phyloP scores from a whole-genome alignment of 2,113 vertebrate genomes.

The Symphodus melops region DNA sequence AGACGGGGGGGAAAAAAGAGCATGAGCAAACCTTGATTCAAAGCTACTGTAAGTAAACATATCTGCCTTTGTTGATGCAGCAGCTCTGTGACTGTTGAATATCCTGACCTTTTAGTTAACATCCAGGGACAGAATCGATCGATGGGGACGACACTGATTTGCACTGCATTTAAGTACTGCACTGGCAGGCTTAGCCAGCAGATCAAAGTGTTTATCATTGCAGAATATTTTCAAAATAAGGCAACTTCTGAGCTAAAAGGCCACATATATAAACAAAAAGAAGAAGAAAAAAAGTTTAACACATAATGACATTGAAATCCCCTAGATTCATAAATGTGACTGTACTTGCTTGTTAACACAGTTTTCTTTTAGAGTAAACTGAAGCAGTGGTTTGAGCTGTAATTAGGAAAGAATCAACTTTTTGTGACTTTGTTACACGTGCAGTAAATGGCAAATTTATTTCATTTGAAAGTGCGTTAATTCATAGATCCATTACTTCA shows the following conservation, averaged over 20 bases:
- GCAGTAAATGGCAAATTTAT: too few species aligned
- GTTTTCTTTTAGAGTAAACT: too few species aligned
- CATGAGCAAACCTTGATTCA: conserved; percentile 16
- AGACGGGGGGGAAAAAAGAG: not conserved
- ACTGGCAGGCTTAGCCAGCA: not conserved
- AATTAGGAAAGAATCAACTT: too few species aligned
- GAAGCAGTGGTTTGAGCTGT: too few species aligned
- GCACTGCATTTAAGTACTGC: conserved; percentile 7
- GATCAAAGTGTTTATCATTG: not conserved
- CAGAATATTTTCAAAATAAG: not conserved
- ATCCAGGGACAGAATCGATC: conserved; percentile 3
- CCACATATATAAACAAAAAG: not conserved
- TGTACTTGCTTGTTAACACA: too few species aligned
- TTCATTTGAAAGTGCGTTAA: too few species aligned
- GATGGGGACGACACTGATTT: conserved; percentile 8
- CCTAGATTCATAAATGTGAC: too few species aligned
- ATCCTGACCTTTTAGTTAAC: conserved; percentile 39
- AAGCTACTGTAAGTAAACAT: not conserved
- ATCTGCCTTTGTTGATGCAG: conserved; percentile 23
- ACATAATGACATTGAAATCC: not conserved
- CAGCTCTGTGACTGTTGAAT: conserved; percentile 17
- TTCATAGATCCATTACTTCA: too few species aligned
- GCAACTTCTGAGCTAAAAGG: not conserved
- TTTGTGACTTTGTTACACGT: too few species aligned
- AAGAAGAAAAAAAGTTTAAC: not conserved